A percentile compares a stretch with the other conserved stretches of the same genome.
Conservation (phyloP, 2,113 vertebrate genomes). For the Anas platyrhynchos region DNA sequence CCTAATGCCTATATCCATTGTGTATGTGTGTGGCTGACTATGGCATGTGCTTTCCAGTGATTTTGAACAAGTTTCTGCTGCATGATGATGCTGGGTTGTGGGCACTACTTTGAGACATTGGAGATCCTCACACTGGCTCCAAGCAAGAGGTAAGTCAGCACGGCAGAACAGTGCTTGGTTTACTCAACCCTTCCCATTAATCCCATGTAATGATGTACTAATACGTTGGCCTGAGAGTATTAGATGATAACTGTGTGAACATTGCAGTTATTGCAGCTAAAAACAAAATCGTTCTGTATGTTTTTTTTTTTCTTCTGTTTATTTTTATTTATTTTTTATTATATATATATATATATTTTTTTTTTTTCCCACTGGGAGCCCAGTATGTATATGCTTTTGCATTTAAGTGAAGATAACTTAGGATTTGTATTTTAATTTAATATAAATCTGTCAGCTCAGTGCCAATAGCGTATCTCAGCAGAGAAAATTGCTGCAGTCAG, state of each 20-base stretch:
- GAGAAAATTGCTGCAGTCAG: conserved; percentile 24
- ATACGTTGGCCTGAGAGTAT: not conserved
- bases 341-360: not conserved
- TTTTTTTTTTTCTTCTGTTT: not conserved
- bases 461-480: not conserved
- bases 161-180: not conserved
- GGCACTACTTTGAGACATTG: not conserved
- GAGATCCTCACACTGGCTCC: not conserved
- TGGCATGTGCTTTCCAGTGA: not conserved
- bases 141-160: not conserved
- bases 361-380: not conserved
- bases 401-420: not conserved
- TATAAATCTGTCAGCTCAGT: not conserved
- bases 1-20: not conserved
- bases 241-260: not conserved
- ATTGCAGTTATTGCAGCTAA: not conserved
- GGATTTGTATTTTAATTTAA: conserved; percentile 1
- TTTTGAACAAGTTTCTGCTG: not conserved
- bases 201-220: rapidly evolving
- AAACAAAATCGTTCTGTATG: not conserved
- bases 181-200: not conserved
- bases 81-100: rapidly evolving
- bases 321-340: not conserved
- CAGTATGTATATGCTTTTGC: not conserved
- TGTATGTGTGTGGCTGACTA: not conserved